Base-by-base conservation (phyloP, 1,140 invertebrate species). In the Plodia interpunctella region DNA sequence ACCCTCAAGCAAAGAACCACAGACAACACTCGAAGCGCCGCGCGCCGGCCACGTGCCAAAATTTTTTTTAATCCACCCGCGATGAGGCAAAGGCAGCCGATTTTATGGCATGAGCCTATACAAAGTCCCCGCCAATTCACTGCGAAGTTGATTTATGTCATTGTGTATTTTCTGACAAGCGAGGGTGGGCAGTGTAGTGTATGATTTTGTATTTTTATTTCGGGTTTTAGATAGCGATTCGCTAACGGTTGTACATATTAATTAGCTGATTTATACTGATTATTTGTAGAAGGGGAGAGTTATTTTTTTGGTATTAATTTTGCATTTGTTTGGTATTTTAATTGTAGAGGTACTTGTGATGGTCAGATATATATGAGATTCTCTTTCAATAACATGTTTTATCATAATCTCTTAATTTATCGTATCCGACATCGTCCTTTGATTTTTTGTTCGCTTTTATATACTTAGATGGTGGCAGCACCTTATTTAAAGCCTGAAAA, bases 121-220 rank as follows among this genome's bases (percentile, higher is more conserved):
- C 38, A 44, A 44, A 15, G n/a, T 44, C 15, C 38, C 38, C 38
- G 9, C 38, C 38, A 44, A 44, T 44, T 44, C 38, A 44, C 38
- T 44, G 38, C 38, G 15, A n/a, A 44, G 38, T 44, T 44, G 38
- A 44, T 35, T 35, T 35, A 35, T 44, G 38, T 44, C 38, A 44
- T 44, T 15, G 38, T 44, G 38, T 44, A 15, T 44, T 44, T 15
- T 44, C 21, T 35, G 32, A 35, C 32, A 10, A 15, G 15, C 13
- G 38, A 44, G 38, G 38, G 38, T 44, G 38, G 38, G 13, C 38
- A 44, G 13, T 44, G 38, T 44, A 44, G 38, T 44, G 38, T 44
- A 15, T 44, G 38, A 44, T 44, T 44, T 44, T 44, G 38, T 44
- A 44, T 44, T 44, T 44, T 44, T 44, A 44, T 44, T 44, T 44